phyloP scores from a whole-genome alignment of 2,113 vertebrate genomes.

The Larimichthys crocea region DNA sequence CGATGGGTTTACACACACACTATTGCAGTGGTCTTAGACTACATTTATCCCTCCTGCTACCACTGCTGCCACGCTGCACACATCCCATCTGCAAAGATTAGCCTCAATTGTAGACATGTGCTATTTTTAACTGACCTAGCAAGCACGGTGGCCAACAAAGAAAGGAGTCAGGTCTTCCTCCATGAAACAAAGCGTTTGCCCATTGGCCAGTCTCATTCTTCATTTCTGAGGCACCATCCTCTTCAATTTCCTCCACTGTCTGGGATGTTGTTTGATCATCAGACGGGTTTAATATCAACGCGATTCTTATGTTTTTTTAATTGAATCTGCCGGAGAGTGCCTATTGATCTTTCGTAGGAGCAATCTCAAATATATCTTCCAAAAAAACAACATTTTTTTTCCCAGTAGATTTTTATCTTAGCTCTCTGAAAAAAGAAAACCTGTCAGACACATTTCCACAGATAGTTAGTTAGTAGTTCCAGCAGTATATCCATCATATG shows the following conservation, averaged over 20 bases:
- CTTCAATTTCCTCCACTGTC: not conserved
- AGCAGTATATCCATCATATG: not conserved
- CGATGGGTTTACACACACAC: conserved; percentile 27
- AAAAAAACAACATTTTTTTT: not conserved
- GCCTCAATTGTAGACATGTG: conserved; percentile 71
- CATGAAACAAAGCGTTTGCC: conserved; percentile 26
- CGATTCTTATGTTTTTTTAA: not conserved
- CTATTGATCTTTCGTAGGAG: not conserved
- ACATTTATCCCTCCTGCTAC: conserved; percentile 57
- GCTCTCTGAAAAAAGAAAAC: not conserved
- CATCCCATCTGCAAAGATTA: conserved; percentile 80
- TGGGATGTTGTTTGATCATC: not conserved
- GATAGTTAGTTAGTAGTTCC: too few species aligned
- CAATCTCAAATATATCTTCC: not conserved
- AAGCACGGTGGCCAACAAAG: conserved; percentile 62
- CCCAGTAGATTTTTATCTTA: not conserved
- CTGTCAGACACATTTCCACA: not conserved
- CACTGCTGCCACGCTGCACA: conserved; percentile 48
- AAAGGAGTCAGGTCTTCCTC: conserved; percentile 54
- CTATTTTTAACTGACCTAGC: conserved; percentile 85
- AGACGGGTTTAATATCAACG: not conserved
- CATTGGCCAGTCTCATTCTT: conserved; percentile 2
- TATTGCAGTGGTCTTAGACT: conserved; percentile 37
- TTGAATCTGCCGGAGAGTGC: not conserved
- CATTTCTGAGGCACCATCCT: not conserved